phyloP scores from a whole-genome alignment of 1,140 invertebrate genomes.

The Drosophila pseudoananassae region DNA sequence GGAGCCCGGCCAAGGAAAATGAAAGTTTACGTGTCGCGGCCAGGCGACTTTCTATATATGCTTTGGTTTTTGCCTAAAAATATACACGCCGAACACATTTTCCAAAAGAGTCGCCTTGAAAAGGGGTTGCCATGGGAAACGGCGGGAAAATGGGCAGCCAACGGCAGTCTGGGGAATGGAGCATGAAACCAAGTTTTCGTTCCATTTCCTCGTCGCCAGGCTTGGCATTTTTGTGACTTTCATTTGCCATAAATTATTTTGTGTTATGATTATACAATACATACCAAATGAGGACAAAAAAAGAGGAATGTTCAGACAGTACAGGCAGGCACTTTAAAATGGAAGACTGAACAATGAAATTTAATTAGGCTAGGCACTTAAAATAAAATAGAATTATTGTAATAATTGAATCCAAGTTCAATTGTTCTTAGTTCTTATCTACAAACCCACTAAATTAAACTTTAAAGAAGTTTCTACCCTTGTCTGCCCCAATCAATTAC shows the following conservation, averaged over 20 bases:
- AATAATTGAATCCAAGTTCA: not conserved
- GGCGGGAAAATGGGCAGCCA: not conserved
- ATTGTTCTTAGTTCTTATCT: not conserved
- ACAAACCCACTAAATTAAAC: slow-evolving; percentile 9
- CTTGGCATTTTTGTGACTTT: slow-evolving; percentile 74
- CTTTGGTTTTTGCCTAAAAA: slow-evolving; percentile 36
- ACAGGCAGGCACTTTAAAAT: not conserved
- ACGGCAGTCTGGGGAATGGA: slow-evolving; percentile 33
- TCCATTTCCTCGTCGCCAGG: slow-evolving; percentile 23
- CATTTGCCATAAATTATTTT: slow-evolving; percentile 77
- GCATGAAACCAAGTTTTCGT: slow-evolving; percentile 54
- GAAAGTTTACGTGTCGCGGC: slow-evolving; percentile 53
- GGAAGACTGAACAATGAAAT: not conserved
- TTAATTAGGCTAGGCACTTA: not conserved
- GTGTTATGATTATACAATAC: slow-evolving; percentile 79
- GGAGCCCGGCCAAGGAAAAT: slow-evolving; percentile 35
- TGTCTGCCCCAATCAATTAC: slow-evolving; percentile 15
- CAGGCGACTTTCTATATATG: slow-evolving; percentile 35
- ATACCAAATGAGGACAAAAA: slow-evolving; percentile 21
- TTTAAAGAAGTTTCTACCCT: not conserved
- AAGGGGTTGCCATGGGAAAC: slow-evolving; percentile 23
- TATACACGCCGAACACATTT: slow-evolving; percentile 52
- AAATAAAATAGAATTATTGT: not conserved
- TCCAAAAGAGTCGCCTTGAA: slow-evolving; percentile 53
- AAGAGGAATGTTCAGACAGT: not conserved